These are phyloP conservation scores for Drosophila kanapiae DNA, from an alignment of 1,140 invertebrate species.

Conservation along the genomic window DNA sequence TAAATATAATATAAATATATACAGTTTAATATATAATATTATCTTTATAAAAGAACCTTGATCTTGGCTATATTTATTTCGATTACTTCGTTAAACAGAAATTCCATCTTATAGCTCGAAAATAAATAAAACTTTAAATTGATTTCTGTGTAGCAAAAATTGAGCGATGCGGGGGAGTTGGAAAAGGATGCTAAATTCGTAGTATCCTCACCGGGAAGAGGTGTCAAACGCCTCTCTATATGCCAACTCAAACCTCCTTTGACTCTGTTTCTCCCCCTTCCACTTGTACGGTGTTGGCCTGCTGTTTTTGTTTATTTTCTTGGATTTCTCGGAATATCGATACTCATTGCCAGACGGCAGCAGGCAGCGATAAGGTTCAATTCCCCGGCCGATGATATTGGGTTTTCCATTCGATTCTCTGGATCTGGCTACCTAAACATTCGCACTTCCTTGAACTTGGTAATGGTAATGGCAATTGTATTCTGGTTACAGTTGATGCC, in stretches of 20 bases:
- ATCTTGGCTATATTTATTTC: too few species aligned
- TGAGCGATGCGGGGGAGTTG: background rate
- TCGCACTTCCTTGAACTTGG: conserved; percentile 38
- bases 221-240: conserved; percentile 26
- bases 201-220: conserved; percentile 22
- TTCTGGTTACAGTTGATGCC: background rate
- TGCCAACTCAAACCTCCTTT: conserved; percentile 13
- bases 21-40: too few species aligned
- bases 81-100: too few species aligned
- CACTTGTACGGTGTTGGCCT: background rate
- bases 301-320: conserved; percentile 47
- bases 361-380: conserved; percentile 42
- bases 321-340: conserved; percentile 38
- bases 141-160: background rate
- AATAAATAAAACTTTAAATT: background rate
- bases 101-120: too few species aligned
- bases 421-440: conserved; percentile 41
- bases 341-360: conserved; percentile 33
- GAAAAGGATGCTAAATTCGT: background rate
- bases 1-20: too few species aligned
- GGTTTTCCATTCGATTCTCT: conserved; percentile 32
- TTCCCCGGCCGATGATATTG: conserved; percentile 35
- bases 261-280: conserved; percentile 6
- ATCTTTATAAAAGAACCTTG: too few species aligned
- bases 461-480: conserved; percentile 8